Percentiles rank a stretch among this genome's conserved stretches.
Conservation (phyloP, 2,797 vertebrate genomes). For the Argya squamiceps region DNA sequence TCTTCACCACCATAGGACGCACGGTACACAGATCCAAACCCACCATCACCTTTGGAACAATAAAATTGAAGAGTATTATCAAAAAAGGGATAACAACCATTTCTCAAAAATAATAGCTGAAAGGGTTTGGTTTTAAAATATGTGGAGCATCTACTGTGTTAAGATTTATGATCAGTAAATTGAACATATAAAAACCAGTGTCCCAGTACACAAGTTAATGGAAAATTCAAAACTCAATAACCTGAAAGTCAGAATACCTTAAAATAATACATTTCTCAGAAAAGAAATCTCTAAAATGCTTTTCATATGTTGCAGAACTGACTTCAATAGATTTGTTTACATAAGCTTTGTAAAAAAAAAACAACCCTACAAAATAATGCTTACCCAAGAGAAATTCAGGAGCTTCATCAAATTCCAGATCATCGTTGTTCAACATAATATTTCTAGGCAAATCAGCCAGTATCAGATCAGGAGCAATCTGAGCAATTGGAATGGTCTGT, state of each 20-base stretch:
- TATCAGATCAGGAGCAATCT: constrained; percentile 92
- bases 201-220: background rate
- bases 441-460: constrained; percentile 89
- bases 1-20: constrained; percentile 91
- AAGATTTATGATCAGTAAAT: background rate
- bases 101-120: background rate
- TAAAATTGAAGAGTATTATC: background rate
- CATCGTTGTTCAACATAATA: constrained; percentile 85
- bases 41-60: constrained; percentile 85
- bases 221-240: background rate
- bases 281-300: background rate
- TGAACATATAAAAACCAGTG: background rate
- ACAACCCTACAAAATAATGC: background rate
- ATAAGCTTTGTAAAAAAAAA: background rate
- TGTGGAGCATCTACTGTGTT: background rate
- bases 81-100: background rate
- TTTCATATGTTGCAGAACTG: background rate
- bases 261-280: background rate
- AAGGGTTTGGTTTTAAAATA: background rate
- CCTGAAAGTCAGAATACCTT: background rate
- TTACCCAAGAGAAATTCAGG: constrained; percentile 89
- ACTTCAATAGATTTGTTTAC: background rate
- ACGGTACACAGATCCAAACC: constrained; percentile 95
- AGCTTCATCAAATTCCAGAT: constrained; percentile 85
- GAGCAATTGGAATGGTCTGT: constrained; percentile 86